phyloP scores from a whole-genome alignment of 2,113 vertebrate species.

The Ceratotherium simum region DNA sequence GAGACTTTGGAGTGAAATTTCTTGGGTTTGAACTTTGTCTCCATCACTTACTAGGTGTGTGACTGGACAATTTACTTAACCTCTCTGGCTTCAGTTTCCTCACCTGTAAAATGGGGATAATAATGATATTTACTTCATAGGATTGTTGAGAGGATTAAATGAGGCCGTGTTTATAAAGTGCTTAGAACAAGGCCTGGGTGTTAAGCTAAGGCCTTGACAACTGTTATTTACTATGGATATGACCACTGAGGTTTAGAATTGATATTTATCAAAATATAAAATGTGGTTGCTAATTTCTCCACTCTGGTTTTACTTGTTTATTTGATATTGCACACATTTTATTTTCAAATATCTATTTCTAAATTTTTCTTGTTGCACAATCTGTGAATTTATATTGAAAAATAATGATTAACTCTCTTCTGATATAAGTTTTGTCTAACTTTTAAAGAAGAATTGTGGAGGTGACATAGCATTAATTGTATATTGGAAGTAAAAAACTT shows the following conservation, averaged over 20 bases:
- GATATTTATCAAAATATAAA: constrained; percentile 2
- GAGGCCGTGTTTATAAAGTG: constrained; percentile 1
- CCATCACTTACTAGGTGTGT: background rate
- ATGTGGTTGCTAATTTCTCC: background rate
- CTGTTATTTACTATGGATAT: background rate
- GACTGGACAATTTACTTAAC: background rate
- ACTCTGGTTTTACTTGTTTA: background rate
- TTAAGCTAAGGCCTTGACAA: background rate
- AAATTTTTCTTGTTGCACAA: background rate
- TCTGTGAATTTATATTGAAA: background rate
- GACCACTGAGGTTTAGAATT: background rate
- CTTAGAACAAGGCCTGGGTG: background rate
- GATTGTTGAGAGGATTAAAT: constrained; percentile 21
- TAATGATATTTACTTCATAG: background rate
- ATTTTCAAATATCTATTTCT: constrained; percentile 30
- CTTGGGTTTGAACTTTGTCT: background rate
- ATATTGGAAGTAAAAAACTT: background rate
- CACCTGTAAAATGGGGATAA: background rate
- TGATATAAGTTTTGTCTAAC: background rate
- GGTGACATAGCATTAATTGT: background rate
- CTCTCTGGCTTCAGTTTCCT: background rate
- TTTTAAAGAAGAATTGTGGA: constrained; percentile 18
- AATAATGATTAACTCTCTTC: background rate
- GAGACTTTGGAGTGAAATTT: background rate
- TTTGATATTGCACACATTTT: background rate